Conservation (phyloP, 2,888 invertebrate species). For the Pseudococcus viburni region DNA sequence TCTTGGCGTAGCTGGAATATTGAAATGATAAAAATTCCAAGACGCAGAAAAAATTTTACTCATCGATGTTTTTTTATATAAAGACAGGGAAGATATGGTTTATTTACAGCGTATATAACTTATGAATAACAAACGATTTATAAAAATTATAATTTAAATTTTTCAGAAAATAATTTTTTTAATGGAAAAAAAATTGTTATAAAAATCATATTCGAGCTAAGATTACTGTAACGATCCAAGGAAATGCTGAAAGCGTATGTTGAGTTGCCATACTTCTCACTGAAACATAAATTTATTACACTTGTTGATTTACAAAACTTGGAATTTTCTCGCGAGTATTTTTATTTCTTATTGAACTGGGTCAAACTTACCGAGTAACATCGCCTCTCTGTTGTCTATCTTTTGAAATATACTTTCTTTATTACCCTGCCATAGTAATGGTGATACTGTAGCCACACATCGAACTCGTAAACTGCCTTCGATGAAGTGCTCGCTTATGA, state of each 20-base stretch:
- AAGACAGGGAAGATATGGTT: constrained; percentile 46
- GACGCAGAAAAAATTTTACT: not conserved
- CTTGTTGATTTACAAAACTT: not conserved
- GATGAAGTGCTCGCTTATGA: constrained; percentile 75
- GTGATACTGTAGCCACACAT: constrained; percentile 76
- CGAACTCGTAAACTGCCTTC: constrained; percentile 77
- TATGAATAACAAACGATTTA: constrained; percentile 11
- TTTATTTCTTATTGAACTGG: not conserved
- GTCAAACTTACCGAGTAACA: constrained; percentile 75
- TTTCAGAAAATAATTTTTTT: constrained; percentile 11
- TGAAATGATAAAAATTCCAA: not conserved
- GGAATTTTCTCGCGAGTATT: not conserved
- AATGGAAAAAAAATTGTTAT: not conserved
- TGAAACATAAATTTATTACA: constrained; percentile 4
- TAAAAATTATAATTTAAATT: constrained; percentile 12
- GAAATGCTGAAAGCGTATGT: constrained; percentile 46
- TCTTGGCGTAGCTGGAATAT: not conserved
- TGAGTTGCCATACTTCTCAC: constrained; percentile 7
- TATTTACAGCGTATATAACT: constrained; percentile 39
- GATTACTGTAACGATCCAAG: constrained; percentile 30
- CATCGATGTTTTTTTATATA: not conserved
- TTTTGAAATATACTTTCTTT: constrained; percentile 74
- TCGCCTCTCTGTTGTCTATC: constrained; percentile 77
- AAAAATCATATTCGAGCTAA: constrained; percentile 35
- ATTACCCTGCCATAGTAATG: constrained; percentile 76